These are phyloP conservation scores for Lithophane ornitopus DNA, from an alignment of 2,888 invertebrate genomes.

Conservation along the genomic window DNA sequence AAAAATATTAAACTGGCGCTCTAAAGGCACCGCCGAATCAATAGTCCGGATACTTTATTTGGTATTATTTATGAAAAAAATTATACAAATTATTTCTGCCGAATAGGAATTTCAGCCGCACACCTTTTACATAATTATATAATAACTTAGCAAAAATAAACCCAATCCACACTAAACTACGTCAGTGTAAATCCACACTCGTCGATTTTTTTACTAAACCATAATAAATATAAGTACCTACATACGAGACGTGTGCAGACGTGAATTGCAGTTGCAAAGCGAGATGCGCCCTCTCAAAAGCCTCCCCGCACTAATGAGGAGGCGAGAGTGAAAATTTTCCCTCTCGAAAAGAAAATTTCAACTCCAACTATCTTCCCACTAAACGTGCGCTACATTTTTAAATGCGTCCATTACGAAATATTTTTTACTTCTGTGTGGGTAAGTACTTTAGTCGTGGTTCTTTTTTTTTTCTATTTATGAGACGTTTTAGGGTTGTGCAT, in stretches of 20 bases:
- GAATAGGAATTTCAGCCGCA: neutral
- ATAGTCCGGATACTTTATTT: neutral
- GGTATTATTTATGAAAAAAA: neutral
- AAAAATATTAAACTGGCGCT: neutral
- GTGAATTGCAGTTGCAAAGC: constrained; percentile 75
- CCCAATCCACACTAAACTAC: neutral
- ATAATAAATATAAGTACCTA: constrained; percentile 61
- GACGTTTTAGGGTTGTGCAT: constrained; percentile 40
- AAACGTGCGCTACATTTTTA: constrained; percentile 77
- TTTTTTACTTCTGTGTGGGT: constrained; percentile 56
- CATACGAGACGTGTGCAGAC: constrained; percentile 70
- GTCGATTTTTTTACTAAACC: constrained; percentile 48
- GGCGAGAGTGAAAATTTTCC: constrained; percentile 79
- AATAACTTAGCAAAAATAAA: constrained; percentile 2
- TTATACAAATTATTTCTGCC: neutral
- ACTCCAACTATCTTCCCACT: constrained; percentile 76
- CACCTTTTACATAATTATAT: neutral
- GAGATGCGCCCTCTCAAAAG: constrained; percentile 81
- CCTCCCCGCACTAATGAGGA: constrained; percentile 81
- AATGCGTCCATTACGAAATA: constrained; percentile 70
- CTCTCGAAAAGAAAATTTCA: constrained; percentile 81
- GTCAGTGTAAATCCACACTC: constrained; percentile 36
- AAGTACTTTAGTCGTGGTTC: constrained; percentile 40
- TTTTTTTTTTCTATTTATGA: constrained; percentile 35
- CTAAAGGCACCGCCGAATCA: neutral